These are phyloP conservation scores for Oophaga pumilio DNA, from an alignment of 2,113 vertebrate genomes.

Conservation along the genomic window DNA sequence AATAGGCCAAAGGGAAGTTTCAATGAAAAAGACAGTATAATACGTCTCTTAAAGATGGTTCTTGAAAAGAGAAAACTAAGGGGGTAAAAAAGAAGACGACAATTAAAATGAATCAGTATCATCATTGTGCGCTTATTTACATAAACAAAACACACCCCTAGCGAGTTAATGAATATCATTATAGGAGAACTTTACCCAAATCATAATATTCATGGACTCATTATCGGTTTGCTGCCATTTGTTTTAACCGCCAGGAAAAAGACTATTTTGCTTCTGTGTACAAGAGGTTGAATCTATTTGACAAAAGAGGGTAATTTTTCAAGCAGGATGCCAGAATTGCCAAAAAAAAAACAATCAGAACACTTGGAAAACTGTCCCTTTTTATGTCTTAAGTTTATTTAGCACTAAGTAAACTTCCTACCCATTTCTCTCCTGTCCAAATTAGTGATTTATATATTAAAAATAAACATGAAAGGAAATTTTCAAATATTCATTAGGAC, in stretches of 20 bases:
- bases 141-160: slow-evolving; percentile 60
- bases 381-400: not conserved
- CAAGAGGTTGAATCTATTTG: slow-evolving; percentile 55
- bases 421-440: not conserved
- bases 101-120: slow-evolving; percentile 59
- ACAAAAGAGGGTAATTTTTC: slow-evolving; percentile 57
- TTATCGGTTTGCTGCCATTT: slow-evolving; percentile 58
- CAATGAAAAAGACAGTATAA: slow-evolving; percentile 43
- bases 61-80: slow-evolving; percentile 56
- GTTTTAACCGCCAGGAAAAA: slow-evolving; percentile 58
- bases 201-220: slow-evolving; percentile 59
- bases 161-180: slow-evolving; percentile 59
- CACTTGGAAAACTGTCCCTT: slow-evolving; percentile 16
- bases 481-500: not conserved
- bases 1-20: slow-evolving; percentile 32
- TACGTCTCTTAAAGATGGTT: slow-evolving; percentile 54
- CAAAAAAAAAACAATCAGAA: slow-evolving; percentile 21
- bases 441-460: not conserved
- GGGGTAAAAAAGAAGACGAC: slow-evolving; percentile 52
- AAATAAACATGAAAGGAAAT: not conserved
- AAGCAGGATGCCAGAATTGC: slow-evolving; percentile 53
- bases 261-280: slow-evolving; percentile 56
- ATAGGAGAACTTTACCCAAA: slow-evolving; percentile 56
- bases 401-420: not conserved
- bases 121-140: slow-evolving; percentile 58